Conservation (phyloP, 2,113 vertebrate genomes). For the Mus spicilegus region DNA sequence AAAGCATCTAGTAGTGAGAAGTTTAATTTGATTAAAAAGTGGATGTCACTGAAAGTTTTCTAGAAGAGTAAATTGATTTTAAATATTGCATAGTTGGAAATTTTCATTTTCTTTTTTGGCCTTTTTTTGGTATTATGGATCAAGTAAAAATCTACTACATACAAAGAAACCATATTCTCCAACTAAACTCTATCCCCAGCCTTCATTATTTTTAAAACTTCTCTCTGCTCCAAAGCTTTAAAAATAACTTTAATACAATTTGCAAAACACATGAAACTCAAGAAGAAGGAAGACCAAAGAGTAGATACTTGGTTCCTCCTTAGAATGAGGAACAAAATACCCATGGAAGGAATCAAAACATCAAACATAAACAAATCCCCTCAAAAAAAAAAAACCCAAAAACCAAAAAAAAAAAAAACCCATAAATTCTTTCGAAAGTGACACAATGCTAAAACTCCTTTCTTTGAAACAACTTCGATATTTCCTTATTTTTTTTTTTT, state of each 20-base stretch:
- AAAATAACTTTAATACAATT: not conserved
- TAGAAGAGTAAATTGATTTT: constrained; percentile 14
- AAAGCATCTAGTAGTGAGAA: not conserved
- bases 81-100: not conserved
- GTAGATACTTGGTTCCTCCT: no score
- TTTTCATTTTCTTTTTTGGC: not conserved
- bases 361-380: no score
- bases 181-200: not conserved
- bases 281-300: no score
- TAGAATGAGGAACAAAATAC: no score
- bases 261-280: no score
- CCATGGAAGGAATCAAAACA: no score
- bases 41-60: not conserved
- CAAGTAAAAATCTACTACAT: not conserved
- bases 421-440: not conserved
- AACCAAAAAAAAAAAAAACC: no score
- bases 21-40: constrained; percentile 5
- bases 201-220: not conserved
- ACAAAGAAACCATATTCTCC: not conserved
- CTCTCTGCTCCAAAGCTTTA: not conserved
- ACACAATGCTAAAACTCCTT: not conserved
- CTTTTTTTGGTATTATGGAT: not conserved
- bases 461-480: not conserved
- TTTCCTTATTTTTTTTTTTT: not conserved
- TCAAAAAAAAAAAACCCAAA: no score